phyloP scores from a whole-genome alignment of 2,888 invertebrate genomes.

The Diogma glabrata region DNA sequence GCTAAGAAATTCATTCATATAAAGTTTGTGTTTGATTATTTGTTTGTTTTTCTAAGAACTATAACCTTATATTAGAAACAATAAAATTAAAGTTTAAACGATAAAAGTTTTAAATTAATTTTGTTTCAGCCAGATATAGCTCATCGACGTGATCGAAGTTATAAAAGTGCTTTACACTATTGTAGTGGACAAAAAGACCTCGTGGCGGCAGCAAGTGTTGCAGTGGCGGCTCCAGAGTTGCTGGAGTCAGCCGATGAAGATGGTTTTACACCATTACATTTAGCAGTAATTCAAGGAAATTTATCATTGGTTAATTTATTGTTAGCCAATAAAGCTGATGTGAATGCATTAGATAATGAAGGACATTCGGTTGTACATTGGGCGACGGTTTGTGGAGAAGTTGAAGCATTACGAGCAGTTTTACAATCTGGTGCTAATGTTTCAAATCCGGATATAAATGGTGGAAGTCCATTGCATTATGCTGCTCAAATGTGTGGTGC shows the following conservation, averaged over 20 bases:
- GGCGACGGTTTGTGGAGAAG: slow-evolving; percentile 95
- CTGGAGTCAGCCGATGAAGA: slow-evolving; percentile 81
- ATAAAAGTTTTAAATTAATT: neutral
- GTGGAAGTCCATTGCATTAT: slow-evolving; percentile 92
- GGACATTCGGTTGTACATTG: slow-evolving; percentile 94
- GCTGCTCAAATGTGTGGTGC: slow-evolving; percentile 95
- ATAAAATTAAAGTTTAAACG: no score
- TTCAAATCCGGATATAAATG: slow-evolving; percentile 82
- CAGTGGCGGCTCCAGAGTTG: slow-evolving; percentile 77
- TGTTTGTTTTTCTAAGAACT: no score
- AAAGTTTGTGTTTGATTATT: neutral
- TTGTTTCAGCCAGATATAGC: slow-evolving; percentile 44
- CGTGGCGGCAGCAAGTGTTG: slow-evolving; percentile 60
- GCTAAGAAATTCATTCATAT: neutral
- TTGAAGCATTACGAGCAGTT: slow-evolving; percentile 75
- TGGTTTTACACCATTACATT: slow-evolving; percentile 88
- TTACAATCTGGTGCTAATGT: slow-evolving; percentile 78
- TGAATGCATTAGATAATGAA: slow-evolving; percentile 84
- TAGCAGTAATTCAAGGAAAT: slow-evolving; percentile 91
- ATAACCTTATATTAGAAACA: no score
- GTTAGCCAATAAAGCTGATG: slow-evolving; percentile 77
- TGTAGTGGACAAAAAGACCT: slow-evolving; percentile 51
- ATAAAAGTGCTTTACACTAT: slow-evolving; percentile 86
- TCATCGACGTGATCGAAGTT: slow-evolving; percentile 64
- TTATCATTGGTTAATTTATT: slow-evolving; percentile 75